Conservation (phyloP, 2,113 vertebrate species). For the Todiramphus saurophagus region DNA sequence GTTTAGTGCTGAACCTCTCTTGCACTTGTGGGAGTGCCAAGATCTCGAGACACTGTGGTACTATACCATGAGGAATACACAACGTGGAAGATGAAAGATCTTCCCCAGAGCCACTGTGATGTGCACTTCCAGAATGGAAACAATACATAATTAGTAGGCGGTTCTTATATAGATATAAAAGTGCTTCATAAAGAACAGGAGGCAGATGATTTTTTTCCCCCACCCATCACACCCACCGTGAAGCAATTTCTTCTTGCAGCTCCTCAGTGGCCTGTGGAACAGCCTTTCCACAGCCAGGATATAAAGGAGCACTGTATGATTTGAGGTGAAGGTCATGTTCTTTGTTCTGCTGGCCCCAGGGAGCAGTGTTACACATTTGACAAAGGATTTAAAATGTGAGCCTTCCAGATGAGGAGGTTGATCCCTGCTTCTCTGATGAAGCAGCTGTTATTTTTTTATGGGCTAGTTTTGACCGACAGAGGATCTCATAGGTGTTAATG, state of each 20-base stretch:
- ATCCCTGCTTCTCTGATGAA: neutral
- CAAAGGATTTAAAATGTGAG: neutral
- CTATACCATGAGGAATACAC: neutral
- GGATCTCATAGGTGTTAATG: neutral
- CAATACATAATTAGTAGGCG: neutral
- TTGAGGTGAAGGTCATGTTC: neutral
- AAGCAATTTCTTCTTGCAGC: neutral
- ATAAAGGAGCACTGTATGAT: neutral
- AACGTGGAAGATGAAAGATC: slow-evolving; percentile 9
- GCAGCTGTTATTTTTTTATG: neutral
- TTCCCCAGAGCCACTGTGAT: neutral
- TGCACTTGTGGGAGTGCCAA: neutral
- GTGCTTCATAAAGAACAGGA: neutral
- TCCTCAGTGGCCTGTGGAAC: neutral
- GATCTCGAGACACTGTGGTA: neutral
- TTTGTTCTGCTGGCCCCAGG: neutral
- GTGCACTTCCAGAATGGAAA: neutral
- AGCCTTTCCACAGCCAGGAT: neutral
- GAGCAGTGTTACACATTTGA: neutral
- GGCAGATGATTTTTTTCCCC: neutral
- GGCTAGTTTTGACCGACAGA: neutral
- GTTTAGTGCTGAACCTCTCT: neutral
- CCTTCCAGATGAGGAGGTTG: neutral
- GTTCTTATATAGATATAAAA: neutral
- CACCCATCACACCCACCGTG: accelerated